Evolutionary conservation across 2,888 invertebrate species (phyloP).

Genomic region (Cyrtodaria siliqua): DNA sequence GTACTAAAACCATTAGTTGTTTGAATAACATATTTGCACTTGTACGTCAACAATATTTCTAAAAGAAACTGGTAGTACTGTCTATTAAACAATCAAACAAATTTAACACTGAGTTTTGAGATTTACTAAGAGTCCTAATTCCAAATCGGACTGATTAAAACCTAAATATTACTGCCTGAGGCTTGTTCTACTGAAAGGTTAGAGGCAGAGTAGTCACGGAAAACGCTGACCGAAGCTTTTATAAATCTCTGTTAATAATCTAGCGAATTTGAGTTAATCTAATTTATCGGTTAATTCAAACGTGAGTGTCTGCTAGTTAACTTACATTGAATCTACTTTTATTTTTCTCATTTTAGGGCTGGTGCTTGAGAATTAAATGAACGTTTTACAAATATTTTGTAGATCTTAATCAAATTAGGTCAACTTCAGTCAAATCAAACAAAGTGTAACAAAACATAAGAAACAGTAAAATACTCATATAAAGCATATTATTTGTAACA

Average conservation of each 20-base stretch:
- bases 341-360: no score
- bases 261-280: constrained; percentile 28
- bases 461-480: no score
- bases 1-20: constrained; percentile 17
- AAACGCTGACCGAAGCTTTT: constrained; percentile 21
- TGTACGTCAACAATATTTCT: no score
- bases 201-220: background rate
- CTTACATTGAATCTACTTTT: no score
- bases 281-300: constrained; percentile 50
- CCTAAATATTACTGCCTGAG: background rate
- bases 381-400: no score
- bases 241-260: background rate
- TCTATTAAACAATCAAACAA: no score
- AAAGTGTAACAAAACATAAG: no score
- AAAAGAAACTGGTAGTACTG: no score
- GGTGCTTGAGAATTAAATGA: no score
- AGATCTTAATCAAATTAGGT: constrained; percentile 7
- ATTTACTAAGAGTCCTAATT: background rate
- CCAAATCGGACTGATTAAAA: constrained; percentile 2
- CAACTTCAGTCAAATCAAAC: constrained; percentile 14
- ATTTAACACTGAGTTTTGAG: no score
- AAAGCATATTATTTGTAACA: no score
- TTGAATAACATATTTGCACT: constrained; percentile 25
- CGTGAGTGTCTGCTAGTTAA: constrained; percentile 31
- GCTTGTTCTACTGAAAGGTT: no score